Conservation (phyloP, 2,888 invertebrate genomes). For the Athrips mouffetella region DNA sequence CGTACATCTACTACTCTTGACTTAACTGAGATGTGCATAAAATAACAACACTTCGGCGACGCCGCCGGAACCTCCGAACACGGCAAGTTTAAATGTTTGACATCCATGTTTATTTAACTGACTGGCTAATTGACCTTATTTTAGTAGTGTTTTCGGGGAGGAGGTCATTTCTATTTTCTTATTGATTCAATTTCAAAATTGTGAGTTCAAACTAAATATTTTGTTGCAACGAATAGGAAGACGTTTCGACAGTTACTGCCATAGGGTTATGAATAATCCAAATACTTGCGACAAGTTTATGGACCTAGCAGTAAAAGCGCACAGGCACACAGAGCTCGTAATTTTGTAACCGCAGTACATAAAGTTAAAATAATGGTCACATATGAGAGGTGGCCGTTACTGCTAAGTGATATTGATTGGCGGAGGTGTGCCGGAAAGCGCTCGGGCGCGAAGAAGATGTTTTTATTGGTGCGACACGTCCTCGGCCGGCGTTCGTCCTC, state of each 20-base stretch:
- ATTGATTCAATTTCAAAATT: conserved; percentile 5
- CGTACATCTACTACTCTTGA: conserved; percentile 11
- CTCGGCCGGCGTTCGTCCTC: conserved; percentile 63
- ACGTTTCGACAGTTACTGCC: conserved; percentile 4
- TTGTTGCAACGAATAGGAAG: conserved; percentile 14
- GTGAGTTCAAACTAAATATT: conserved; percentile 8
- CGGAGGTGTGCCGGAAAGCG: conserved; percentile 39
- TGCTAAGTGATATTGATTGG: conserved; percentile 72
- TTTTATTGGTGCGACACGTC: conserved; percentile 75
- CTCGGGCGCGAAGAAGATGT: conserved; percentile 59
- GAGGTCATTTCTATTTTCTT: neutral
- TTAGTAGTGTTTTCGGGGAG: neutral
- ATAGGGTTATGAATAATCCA: conserved; percentile 22
- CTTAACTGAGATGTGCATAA: conserved; percentile 16
- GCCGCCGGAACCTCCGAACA: neutral
- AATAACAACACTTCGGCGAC: conserved; percentile 9
- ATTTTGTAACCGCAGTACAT: conserved; percentile 41
- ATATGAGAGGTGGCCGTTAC: conserved; percentile 56
- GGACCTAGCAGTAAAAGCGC: conserved; percentile 18
- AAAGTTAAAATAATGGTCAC: conserved; percentile 51
- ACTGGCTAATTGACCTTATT: neutral
- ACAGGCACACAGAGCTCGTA: conserved; percentile 35
- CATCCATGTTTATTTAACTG: no score
- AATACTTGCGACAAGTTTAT: conserved; percentile 22
- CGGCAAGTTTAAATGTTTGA: neutral